Evolutionary conservation across 2,888 invertebrate genomes (phyloP), one percentile per base, ranked within the genome.

Genomic region (Ectemnius continuus): DNA sequence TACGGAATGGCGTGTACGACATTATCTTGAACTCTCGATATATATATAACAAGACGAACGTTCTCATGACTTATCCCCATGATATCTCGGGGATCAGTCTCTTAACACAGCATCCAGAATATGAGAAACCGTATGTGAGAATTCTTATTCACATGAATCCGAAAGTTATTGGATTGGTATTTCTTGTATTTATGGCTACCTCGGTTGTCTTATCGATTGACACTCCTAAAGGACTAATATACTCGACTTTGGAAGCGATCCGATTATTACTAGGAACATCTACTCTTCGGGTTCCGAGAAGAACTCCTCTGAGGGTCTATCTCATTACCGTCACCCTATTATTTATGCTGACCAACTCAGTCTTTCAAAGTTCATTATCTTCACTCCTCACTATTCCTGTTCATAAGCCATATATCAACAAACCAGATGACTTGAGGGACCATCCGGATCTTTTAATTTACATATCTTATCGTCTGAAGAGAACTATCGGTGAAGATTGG

Each of bases 1-100:
- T 77, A 14, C 6, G 45, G 4, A 11, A 20, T 20, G 74, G 70
- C 45, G 13, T 23, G 4, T 59, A 61, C 62, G 83, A 84, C 57
- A 62, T 81, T 2, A 57, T 70, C 0, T 16, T 70, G 26, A 83
- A 83, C 62, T 13, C 45, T 5, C 68, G 67, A 2, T 79, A 70
- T 59, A 47, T 63, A 16, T 66, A 67, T 20, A 45, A 73, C 16
- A 71, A 76, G 14, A 73, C 71, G 52, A 58, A 67, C 5, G 26
- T 68, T 0, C 47, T 67, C 13, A 46, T 74, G n/a, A 80, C 78
- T 0, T 79, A 77, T 47, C 79, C 80, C 0, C 80, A 77, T 20
- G 57, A 63, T 3, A 36, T 47, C 2, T 64, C 78, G 0, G 73
- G 67, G 3, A 28, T 81, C 11, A 79, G 79, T 36, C 61, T 74